These are phyloP conservation scores for Chrysogorgia sp. DNA, from an alignment of 92 coral and sea anemone species.

Conservation along the genomic window DNA sequence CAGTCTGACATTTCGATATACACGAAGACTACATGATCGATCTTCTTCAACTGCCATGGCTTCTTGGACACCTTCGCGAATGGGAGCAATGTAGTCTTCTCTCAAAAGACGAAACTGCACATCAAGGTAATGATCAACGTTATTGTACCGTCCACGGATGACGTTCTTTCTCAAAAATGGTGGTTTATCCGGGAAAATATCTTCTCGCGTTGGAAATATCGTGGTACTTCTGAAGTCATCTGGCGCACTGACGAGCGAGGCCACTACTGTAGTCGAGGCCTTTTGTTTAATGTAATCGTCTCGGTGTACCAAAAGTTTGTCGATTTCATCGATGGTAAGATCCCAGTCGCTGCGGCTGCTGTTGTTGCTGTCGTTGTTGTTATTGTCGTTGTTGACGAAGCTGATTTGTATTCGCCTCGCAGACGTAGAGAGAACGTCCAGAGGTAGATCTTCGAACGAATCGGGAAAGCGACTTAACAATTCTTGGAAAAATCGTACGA, in stretches of 20 bases:
- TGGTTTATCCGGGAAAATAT: constrained; percentile 59
- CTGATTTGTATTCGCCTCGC: constrained; percentile 50
- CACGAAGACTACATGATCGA: constrained; percentile 56
- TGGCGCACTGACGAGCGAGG: constrained; percentile 53
- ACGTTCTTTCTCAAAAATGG: constrained; percentile 75
- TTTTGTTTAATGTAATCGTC: constrained; percentile 3
- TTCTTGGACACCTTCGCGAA: constrained; percentile 76
- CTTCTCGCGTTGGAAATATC: constrained; percentile 67
- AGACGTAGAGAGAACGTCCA: constrained; percentile 50
- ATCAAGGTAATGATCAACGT: constrained; percentile 76
- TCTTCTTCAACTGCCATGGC: constrained; percentile 46
- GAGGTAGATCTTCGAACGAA: constrained; percentile 65
- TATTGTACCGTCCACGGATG: constrained; percentile 61
- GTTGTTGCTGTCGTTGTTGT: constrained; percentile 73
- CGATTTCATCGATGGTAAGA: constrained; percentile 3
- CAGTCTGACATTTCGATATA: constrained; percentile 61
- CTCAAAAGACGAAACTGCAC: constrained; percentile 80
- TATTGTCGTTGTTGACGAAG: constrained; percentile 71
- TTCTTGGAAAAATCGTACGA: constrained; percentile 67
- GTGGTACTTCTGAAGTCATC: constrained; percentile 70
- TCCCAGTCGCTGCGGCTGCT: constrained; percentile 39
- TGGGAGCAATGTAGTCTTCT: constrained; percentile 80
- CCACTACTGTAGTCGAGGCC: background rate
- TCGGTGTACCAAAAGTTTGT: constrained; percentile 3
- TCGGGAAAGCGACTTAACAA: constrained; percentile 72